Conservation (phyloP, 2,113 vertebrate species). For the Albula goreensis region DNA sequence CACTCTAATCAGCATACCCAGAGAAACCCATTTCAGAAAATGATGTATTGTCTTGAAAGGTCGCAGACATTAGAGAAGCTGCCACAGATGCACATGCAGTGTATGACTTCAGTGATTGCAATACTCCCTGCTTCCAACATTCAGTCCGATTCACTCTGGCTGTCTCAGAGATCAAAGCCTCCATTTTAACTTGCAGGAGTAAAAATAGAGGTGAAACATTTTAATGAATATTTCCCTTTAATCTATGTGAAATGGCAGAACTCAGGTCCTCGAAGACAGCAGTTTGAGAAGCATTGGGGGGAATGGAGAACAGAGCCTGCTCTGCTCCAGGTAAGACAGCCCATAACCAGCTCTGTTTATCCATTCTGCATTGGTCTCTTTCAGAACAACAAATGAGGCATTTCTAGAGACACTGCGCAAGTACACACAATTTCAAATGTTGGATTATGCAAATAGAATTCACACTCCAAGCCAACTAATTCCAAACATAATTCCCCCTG, state of each 20-base stretch:
- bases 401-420: neutral
- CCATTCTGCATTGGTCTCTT: neutral
- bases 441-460: slow-evolving; percentile 8
- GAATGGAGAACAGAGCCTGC: neutral
- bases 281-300: neutral
- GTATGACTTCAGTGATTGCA: neutral
- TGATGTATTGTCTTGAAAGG: neutral
- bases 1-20: neutral
- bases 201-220: slow-evolving; percentile 17
- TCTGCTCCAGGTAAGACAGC: neutral
- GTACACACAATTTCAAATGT: neutral
- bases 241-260: slow-evolving; percentile 3
- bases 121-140: neutral
- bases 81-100: neutral
- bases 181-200: slow-evolving; percentile 3
- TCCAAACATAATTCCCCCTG: neutral
- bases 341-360: neutral
- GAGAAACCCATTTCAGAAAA: neutral
- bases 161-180: neutral
- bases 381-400: neutral
- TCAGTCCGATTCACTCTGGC: neutral
- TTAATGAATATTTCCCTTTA: slow-evolving; percentile 20
- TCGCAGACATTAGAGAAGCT: neutral
- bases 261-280: neutral
- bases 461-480: neutral